Evolutionary conservation across 2,888 invertebrate genomes (phyloP).

Genomic region (Meiosimyza decipiens): DNA sequence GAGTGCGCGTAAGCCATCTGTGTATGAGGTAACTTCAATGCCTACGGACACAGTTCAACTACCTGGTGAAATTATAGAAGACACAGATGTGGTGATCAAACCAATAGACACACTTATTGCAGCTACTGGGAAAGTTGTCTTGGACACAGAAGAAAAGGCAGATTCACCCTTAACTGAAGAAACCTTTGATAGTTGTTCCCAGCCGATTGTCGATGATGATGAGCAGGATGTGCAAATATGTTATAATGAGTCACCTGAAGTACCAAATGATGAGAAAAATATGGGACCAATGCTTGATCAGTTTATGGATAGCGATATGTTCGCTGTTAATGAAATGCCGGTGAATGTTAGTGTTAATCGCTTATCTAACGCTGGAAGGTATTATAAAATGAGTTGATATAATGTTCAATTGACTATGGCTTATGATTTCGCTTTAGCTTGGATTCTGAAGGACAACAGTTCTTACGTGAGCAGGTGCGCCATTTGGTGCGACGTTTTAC

Average conservation of each 20-base stretch:
- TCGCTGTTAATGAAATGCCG: constrained; percentile 48
- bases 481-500: constrained; percentile 73
- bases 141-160: constrained; percentile 48
- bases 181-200: constrained; percentile 50
- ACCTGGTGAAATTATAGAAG: constrained; percentile 29
- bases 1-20: constrained; percentile 37
- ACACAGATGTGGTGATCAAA: constrained; percentile 36
- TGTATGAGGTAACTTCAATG: constrained; percentile 32
- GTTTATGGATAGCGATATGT: constrained; percentile 54
- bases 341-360: constrained; percentile 51
- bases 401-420: neutral
- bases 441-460: constrained; percentile 63
- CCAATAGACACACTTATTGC: neutral
- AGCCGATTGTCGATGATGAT: constrained; percentile 56
- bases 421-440: constrained; percentile 49
- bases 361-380: constrained; percentile 56
- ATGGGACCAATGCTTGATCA: constrained; percentile 49
- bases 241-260: constrained; percentile 62
- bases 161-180: constrained; percentile 41
- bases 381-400: neutral
- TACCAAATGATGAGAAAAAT: constrained; percentile 62
- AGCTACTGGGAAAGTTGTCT: constrained; percentile 38
- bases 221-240: constrained; percentile 64
- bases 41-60: constrained; percentile 31
- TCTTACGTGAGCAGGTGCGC: constrained; percentile 67